phyloP scores from a whole-genome alignment of 2,797 vertebrate genomes.

The Phataginus tricuspis region DNA sequence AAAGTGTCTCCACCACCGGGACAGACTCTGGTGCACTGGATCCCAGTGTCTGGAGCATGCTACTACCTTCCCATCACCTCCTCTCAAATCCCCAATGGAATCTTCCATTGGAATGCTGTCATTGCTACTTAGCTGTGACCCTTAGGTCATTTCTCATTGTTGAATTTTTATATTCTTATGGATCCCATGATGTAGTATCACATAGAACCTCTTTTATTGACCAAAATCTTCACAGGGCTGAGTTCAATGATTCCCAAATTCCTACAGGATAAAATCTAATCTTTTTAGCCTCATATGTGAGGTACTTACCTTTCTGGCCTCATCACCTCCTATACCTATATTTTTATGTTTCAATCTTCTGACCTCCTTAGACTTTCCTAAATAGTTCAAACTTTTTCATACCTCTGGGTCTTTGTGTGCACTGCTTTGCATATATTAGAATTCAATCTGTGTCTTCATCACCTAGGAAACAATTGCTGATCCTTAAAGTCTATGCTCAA shows the following conservation, averaged over 20 bases:
- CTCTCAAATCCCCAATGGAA: neutral
- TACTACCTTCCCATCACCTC: neutral
- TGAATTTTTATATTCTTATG: neutral
- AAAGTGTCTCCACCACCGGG: neutral
- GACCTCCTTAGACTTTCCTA: neutral
- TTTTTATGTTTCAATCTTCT: neutral
- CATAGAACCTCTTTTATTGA: constrained; percentile 29
- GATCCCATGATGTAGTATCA: neutral
- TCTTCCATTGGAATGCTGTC: neutral
- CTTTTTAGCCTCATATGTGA: neutral
- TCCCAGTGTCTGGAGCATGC: neutral
- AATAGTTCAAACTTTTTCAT: neutral
- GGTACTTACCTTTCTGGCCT: neutral
- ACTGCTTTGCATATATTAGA: neutral
- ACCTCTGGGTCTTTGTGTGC: neutral
- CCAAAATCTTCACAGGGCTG: neutral
- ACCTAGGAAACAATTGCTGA: neutral
- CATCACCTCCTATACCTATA: neutral
- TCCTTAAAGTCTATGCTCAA: neutral
- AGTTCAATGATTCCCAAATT: neutral
- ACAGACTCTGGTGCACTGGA: neutral
- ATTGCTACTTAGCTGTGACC: neutral
- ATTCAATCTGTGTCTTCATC: neutral
- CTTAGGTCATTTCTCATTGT: neutral
- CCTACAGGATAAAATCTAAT: neutral